A percentile compares a stretch with the other conserved stretches of the same genome.
Conservation (phyloP, 1,140 invertebrate species). For the Chionoecetes opilio region DNA sequence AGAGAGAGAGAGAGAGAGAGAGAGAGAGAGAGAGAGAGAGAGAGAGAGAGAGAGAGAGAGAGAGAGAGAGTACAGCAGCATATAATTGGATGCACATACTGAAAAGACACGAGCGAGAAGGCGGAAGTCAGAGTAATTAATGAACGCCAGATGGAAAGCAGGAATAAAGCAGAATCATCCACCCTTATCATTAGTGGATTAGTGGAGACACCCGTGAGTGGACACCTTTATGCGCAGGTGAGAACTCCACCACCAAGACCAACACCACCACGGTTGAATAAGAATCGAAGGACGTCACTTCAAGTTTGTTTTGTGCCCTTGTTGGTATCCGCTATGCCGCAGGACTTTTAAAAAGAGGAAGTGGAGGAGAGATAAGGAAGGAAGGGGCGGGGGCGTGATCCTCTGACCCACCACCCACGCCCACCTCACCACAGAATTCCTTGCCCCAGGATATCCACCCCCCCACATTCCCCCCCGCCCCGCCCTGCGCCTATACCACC, state of each 20-base stretch:
- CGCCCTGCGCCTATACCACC: neutral
- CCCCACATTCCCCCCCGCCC: neutral
- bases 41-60: neutral
- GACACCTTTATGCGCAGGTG: neutral
- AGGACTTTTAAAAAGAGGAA: neutral
- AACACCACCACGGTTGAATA: no score
- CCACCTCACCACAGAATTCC: neutral
- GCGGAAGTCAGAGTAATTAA: neutral
- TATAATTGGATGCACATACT: neutral
- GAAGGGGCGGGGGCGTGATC: neutral
- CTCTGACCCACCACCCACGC: neutral
- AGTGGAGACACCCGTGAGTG: neutral
- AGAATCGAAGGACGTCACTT: neutral
- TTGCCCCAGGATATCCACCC: neutral
- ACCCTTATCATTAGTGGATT: neutral
- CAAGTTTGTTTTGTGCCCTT: neutral
- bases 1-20: neutral
- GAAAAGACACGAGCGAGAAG: neutral
- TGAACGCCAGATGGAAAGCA: neutral
- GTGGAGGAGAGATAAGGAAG: neutral
- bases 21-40: neutral
- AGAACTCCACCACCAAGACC: no score
- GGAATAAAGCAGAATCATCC: neutral
- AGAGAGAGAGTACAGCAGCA: neutral
- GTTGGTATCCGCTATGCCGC: neutral